These are phyloP conservation scores for Heliconius erato DNA, from an alignment of 2,888 invertebrate species.

Conservation along the genomic window DNA sequence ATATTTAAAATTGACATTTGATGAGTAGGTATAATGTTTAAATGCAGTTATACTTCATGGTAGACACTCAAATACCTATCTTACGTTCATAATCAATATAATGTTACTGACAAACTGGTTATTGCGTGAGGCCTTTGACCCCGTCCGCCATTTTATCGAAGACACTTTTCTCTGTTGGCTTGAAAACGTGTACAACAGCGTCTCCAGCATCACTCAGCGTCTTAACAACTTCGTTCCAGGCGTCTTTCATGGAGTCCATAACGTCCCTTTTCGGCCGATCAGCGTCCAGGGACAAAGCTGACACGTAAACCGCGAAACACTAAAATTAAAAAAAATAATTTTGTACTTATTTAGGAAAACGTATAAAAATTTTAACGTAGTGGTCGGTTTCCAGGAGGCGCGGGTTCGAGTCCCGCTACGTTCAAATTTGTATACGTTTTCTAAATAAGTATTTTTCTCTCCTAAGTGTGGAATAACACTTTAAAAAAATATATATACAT, in stretches of 20 bases:
- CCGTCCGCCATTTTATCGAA: constrained; percentile 73
- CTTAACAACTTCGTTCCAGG: constrained; percentile 73
- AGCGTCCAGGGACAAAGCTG: constrained; percentile 62
- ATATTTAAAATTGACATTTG: constrained; percentile 12
- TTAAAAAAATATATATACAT: neutral
- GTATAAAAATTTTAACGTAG: no score
- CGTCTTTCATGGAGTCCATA: constrained; percentile 75
- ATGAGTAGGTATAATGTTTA: neutral
- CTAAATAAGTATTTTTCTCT: no score
- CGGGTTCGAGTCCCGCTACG: no score
- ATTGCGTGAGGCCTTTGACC: constrained; percentile 65
- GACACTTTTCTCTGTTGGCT: constrained; percentile 75
- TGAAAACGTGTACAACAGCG: constrained; percentile 76
- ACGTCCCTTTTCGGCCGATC: constrained; percentile 70
- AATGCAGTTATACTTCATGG: neutral
- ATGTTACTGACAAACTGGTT: constrained; percentile 50
- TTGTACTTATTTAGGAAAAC: no score
- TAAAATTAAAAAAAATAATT: constrained; percentile 29
- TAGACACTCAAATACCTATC: constrained; percentile 10
- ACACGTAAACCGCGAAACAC: constrained; percentile 47
- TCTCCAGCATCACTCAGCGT: constrained; percentile 75
- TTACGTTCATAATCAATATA: constrained; percentile 20
- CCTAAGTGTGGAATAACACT: no score
- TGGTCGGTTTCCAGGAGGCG: no score
- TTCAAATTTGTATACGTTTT: no score